These are phyloP conservation scores for Heliconius himera DNA, from an alignment of 1,140 invertebrate genomes.

Conservation along the genomic window DNA sequence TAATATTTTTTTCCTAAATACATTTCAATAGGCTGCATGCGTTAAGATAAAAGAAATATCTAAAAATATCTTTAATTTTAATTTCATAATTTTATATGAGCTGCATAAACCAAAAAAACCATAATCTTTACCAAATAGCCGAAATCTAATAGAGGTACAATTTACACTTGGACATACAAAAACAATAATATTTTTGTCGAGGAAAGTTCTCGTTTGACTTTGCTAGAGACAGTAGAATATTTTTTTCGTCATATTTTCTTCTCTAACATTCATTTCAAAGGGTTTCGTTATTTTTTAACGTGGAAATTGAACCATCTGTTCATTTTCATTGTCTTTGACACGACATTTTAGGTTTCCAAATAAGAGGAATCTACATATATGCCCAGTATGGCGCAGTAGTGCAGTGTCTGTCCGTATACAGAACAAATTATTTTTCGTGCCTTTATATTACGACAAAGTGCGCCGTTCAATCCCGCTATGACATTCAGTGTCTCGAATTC, in stretches of 20 bases:
- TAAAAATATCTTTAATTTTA: too few relatives aligned
- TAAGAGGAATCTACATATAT: neutral
- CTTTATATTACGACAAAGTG: too few relatives aligned
- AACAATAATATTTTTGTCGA: neutral
- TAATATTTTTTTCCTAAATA: too few relatives aligned
- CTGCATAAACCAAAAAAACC: too few relatives aligned
- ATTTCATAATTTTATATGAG: too few relatives aligned
- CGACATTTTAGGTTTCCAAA: conserved; percentile 3
- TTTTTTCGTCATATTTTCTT: neutral
- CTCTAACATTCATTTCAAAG: neutral
- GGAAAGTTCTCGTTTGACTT: neutral
- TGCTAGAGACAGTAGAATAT: neutral
- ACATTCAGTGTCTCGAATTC: too few relatives aligned
- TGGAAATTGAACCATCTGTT: conserved; percentile 1
- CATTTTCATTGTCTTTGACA: neutral
- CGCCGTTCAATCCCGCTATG: too few relatives aligned
- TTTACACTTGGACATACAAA: neutral
- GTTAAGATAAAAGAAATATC: too few relatives aligned
- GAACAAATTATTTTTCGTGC: too few relatives aligned
- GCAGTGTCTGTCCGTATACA: too few relatives aligned
- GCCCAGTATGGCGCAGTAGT: too few relatives aligned
- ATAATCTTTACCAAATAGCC: neutral
- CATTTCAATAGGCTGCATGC: too few relatives aligned
- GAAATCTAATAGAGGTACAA: neutral
- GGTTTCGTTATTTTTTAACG: conserved; percentile 1